Base-by-base conservation (phyloP, 2,113 vertebrate species). In the Ceratotherium simum region DNA sequence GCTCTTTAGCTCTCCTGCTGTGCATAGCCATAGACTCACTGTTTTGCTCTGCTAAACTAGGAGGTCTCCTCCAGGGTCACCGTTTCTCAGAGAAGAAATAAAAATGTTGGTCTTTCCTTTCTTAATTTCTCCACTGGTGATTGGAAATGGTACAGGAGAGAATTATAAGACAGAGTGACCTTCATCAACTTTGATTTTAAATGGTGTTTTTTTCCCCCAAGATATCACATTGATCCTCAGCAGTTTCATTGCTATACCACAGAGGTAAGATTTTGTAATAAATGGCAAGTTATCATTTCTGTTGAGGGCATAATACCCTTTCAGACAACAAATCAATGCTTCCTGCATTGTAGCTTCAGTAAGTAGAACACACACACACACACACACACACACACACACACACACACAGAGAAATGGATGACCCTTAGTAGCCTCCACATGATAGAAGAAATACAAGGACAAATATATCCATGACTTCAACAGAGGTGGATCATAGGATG, bases 151-250 rank as follows among this genome's bases (percentile, higher is more conserved):
- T 23, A n/a, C 14, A 94, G 8, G 39, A 75, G 25, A 97, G 39
- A 73, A 65, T 92, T 88, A 6, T 65, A 72, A 84, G 88, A 56
- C 58, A 94, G 36, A 93, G 8, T 96, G 93, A 97, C 75, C 84
- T 97, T 97, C 80, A 95, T 97, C 95, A 91, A 69, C 75, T 88
- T 95, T 90, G n/a, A 56, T 84, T 97, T 94, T 94, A 97, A 96
- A 85, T 81, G 25, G 27, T 75, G n/a, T 27, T 54, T 51, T 46
- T 46, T 11, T n/a, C 29, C 4, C 2, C 42, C n/a, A 65, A 72
- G 18, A 87, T 67, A 94, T 88, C 51, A 76, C 76, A 91, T 80
- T 95, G 90, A 96, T 97, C 75, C 58, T 92, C 21, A 95, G 69
- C 21, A 90, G 69, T 96, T 91, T 91, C 64, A 42, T 76, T 83